Conservation (phyloP, 1,140 invertebrate genomes). For the Drosophila chauvacae region DNA sequence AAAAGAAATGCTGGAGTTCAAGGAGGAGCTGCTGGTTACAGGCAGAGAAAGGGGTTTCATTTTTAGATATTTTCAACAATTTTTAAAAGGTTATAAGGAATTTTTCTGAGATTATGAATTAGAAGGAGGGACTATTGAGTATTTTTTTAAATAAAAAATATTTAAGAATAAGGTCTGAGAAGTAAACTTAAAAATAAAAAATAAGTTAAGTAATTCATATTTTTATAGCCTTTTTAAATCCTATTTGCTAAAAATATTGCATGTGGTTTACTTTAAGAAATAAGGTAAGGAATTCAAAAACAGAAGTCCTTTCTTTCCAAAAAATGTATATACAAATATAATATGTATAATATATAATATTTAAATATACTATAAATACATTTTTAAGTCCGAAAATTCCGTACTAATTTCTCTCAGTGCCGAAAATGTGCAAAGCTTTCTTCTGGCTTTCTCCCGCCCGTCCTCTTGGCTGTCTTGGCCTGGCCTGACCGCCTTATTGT, state of each 20-base stretch:
- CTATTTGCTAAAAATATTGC: no score
- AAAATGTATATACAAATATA: no score
- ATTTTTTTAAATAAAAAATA: background rate
- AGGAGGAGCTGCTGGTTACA: constrained; percentile 14
- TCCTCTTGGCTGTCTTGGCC: constrained; percentile 29
- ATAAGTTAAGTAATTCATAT: background rate
- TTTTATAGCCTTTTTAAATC: no score
- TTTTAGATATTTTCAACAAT: background rate
- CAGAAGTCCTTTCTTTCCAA: no score
- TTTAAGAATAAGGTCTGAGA: background rate
- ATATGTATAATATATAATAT: no score
- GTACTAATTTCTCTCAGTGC: background rate
- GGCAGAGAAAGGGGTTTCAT: background rate
- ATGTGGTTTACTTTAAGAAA: no score
- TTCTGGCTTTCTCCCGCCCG: constrained; percentile 32
- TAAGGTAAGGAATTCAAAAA: no score
- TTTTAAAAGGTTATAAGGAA: background rate
- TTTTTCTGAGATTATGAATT: background rate
- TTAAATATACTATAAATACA: no score
- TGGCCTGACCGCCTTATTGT: constrained; percentile 68
- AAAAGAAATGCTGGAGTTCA: constrained; percentile 5
- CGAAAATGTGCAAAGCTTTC: constrained; percentile 66
- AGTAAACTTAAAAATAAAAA: background rate
- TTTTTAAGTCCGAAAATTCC: background rate
- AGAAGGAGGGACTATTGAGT: background rate